Percentiles rank a stretch among this genome's conserved stretches.
Conservation (phyloP, 2,113 vertebrate genomes). For the Terrapene triunguis region DNA sequence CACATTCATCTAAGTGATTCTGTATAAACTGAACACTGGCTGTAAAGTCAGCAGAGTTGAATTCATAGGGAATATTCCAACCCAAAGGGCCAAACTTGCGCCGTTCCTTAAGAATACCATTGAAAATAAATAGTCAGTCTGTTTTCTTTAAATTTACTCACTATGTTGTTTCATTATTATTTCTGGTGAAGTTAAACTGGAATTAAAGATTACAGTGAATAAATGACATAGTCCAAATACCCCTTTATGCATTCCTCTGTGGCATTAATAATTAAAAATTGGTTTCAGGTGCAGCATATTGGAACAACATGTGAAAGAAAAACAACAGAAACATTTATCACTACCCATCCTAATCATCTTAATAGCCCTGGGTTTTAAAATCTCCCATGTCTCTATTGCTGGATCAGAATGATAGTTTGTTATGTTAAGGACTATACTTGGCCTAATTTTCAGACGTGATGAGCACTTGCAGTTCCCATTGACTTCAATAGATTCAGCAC, state of each 20-base stretch:
- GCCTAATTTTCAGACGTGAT: background rate
- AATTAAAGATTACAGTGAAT: conserved; percentile 6
- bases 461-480: background rate
- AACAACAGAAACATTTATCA: background rate
- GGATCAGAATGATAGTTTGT: background rate
- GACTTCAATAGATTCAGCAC: background rate
- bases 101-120: conserved; percentile 78
- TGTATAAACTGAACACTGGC: conserved; percentile 85
- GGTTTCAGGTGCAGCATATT: background rate
- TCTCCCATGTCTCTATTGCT: background rate
- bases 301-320: conserved; percentile 3
- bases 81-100: conserved; percentile 85
- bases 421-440: background rate
- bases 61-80: conserved; percentile 87
- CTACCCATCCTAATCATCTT: background rate
- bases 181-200: background rate
- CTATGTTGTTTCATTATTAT: background rate
- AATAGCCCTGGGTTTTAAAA: background rate
- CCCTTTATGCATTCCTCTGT: background rate
- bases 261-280: background rate
- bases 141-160: background rate
- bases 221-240: background rate
- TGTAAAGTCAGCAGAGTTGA: conserved; percentile 83
- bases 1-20: conserved; percentile 83
- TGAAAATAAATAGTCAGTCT: background rate